Base-by-base conservation (phyloP, 2,113 vertebrate genomes). In the Scomber colias region DNA sequence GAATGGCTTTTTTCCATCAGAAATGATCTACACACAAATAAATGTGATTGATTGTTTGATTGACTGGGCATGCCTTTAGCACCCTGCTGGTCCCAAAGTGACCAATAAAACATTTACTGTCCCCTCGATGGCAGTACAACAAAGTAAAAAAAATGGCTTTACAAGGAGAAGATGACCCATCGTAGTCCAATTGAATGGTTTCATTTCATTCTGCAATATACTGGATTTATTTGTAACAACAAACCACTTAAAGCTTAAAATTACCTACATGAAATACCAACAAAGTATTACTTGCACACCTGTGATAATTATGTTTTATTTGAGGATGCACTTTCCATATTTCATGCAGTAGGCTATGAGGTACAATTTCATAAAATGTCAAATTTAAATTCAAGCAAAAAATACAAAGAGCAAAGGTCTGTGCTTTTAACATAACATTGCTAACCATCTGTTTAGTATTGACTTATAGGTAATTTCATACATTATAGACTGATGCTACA, bases 51-150 rank as follows among this genome's bases (percentile, higher is more conserved):
- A 92, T 85, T 54, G 71, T 73, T 60, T 78, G 64, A 89, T 82
- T 79, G 80, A 75, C 68, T 83, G 76, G 88, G 63, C 55, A 19
- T 61, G 64, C 49, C 69, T 71, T 53, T 56, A 80, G 78, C 63
- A 61, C 82, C 75, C 82, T 71, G 85, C 82, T 83, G 79, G 81
- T 67, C 63, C 78, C 76, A 69, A 67, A 89, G 83, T 82, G 84
- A 88, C 79, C 85, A 83, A 90, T 93, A 91, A 92, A 92, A 90
- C 44, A 48, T 82, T 87, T 84, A 92, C 73, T 65, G 74, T 86
- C 61, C 89, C 79, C 86, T 30, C 0, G 61, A 69, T 60, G 60
- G 69, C 77, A 49, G 40, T 79, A 69, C 51, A n/a, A 51, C 16
- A 67, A 24, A 66, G 46, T 35, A 40, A 75, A 27, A 77, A 77